A percentile compares a stretch with the other conserved stretches of the same genome.
phyloP scores from a whole-genome alignment of 2,797 vertebrate genomes.

The Macroramphosus scolopax region DNA sequence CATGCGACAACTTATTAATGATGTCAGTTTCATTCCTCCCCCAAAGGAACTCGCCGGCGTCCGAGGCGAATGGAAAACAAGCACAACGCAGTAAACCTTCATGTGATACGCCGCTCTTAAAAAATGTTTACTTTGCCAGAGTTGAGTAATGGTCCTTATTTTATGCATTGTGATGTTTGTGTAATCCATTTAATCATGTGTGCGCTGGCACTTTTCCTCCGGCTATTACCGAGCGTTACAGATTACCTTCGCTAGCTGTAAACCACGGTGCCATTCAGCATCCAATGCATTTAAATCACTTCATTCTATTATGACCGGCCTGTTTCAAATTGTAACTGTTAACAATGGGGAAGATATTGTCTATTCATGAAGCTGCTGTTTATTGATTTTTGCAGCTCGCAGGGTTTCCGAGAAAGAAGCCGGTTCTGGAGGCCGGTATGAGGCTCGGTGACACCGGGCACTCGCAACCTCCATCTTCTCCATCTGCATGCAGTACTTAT shows the following conservation, averaged over 20 bases:
- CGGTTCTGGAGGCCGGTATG: conserved; percentile 25
- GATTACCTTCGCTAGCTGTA: conserved; percentile 59
- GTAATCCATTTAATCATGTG: conserved; percentile 69
- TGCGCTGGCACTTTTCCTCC: conserved; percentile 39
- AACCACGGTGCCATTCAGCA: conserved; percentile 53
- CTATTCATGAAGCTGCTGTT: conserved; percentile 51
- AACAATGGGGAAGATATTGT: conserved; percentile 44
- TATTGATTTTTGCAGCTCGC: conserved; percentile 57
- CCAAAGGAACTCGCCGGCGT: conserved; percentile 1
- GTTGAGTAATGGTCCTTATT: conserved; percentile 60
- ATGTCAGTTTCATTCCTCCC: no score
- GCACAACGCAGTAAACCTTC: conserved; percentile 35
- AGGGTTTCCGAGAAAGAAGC: conserved; percentile 27
- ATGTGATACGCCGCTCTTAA: conserved; percentile 49
- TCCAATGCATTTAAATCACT: conserved; percentile 69
- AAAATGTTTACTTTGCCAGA: conserved; percentile 54
- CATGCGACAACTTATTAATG: no score
- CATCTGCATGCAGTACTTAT: no score
- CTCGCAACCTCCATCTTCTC: no score
- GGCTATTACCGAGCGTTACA: conserved; percentile 59
- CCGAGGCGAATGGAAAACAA: conserved; percentile 44
- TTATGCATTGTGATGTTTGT: conserved; percentile 48
- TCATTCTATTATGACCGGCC: conserved; percentile 31
- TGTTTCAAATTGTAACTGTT: conserved; percentile 48
- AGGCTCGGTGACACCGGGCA: conserved; percentile 7